phyloP scores from a whole-genome alignment of 2,888 invertebrate species.

The Drosophila limbata region DNA sequence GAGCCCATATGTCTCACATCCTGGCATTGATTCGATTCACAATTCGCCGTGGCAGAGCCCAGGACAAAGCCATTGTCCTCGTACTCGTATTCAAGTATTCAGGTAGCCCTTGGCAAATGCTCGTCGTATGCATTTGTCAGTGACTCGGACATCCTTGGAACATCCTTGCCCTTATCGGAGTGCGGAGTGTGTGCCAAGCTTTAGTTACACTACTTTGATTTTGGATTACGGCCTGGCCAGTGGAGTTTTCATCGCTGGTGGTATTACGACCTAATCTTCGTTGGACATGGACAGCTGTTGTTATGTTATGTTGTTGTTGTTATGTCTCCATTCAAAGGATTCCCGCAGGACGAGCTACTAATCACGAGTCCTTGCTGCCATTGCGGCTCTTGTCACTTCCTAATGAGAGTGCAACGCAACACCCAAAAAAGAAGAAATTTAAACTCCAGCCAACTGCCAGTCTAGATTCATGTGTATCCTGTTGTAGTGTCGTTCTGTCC shows the following conservation, averaged over 20 bases:
- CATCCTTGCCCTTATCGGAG: slow-evolving; percentile 30
- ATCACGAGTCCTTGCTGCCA: slow-evolving; percentile 60
- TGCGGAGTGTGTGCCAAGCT: slow-evolving; percentile 46
- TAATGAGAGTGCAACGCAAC: slow-evolving; percentile 74
- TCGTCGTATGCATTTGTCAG: slow-evolving; percentile 41
- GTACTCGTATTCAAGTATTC: slow-evolving; percentile 29
- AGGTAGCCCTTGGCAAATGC: slow-evolving; percentile 52
- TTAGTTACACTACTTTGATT: slow-evolving; percentile 79
- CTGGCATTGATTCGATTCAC: slow-evolving; percentile 59
- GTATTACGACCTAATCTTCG: slow-evolving; percentile 62
- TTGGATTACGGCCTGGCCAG: slow-evolving; percentile 48
- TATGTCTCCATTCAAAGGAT: slow-evolving; percentile 45
- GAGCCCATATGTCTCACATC: slow-evolving; percentile 51
- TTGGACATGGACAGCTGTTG: slow-evolving; percentile 58
- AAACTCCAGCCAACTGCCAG: neutral
- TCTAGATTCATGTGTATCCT: slow-evolving; percentile 50
- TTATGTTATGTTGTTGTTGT: slow-evolving; percentile 31
- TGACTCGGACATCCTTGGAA: slow-evolving; percentile 51
- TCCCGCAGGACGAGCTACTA: slow-evolving; percentile 67
- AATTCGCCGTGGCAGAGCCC: slow-evolving; percentile 44
- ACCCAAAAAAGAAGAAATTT: slow-evolving; percentile 50
- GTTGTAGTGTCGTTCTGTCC: slow-evolving; percentile 51
- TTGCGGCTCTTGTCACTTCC: slow-evolving; percentile 69
- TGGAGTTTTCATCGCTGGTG: slow-evolving; percentile 24
- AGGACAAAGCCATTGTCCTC: slow-evolving; percentile 64